phyloP scores from a whole-genome alignment of 2,113 vertebrate species.

The Lagopus muta region DNA sequence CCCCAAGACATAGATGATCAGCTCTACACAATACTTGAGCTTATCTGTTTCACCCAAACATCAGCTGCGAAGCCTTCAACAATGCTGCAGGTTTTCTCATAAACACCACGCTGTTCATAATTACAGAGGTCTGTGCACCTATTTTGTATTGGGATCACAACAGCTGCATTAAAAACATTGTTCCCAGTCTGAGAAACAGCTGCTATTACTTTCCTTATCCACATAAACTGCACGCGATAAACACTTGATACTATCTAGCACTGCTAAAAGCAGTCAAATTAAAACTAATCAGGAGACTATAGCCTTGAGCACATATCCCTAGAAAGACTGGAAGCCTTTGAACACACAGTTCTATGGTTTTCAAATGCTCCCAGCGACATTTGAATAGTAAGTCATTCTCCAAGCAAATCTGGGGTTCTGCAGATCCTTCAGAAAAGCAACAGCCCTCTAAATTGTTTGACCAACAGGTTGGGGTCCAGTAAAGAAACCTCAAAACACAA shows the following conservation, averaged over 20 bases:
- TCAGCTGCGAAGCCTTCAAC: background rate
- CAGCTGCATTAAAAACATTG: background rate
- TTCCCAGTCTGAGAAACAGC: background rate
- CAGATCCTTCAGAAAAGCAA: background rate
- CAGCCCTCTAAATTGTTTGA: background rate
- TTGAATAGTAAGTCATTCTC: background rate
- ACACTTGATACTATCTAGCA: background rate
- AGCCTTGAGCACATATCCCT: background rate
- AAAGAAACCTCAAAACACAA: background rate
- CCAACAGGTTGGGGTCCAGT: rapidly evolving
- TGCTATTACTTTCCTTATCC: background rate
- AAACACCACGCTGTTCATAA: background rate
- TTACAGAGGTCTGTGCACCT: rapidly evolving
- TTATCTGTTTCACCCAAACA: slow-evolving; percentile 15
- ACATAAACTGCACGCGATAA: slow-evolving; percentile 19
- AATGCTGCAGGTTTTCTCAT: background rate
- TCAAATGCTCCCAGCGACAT: background rate
- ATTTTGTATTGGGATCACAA: slow-evolving; percentile 3
- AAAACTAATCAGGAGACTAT: background rate
- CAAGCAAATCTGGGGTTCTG: background rate
- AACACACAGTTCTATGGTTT: background rate
- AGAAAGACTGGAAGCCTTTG: background rate
- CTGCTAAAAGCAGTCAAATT: background rate
- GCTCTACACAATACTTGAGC: background rate
- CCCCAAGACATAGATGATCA: background rate